phyloP scores from a whole-genome alignment of 2,888 invertebrate genomes.

The Onthophagus sagittarius region DNA sequence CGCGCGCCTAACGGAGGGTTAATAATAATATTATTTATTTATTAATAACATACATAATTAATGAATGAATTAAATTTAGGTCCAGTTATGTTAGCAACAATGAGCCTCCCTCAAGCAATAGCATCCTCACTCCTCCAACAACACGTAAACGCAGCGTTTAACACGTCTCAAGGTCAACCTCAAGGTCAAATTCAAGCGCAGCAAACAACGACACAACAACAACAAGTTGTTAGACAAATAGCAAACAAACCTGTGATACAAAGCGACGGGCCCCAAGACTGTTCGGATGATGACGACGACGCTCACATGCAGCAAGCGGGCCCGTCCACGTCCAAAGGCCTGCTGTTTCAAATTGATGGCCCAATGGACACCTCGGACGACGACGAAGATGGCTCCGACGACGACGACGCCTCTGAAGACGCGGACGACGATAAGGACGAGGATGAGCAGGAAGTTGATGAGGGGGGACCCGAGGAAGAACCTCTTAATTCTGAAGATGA shows the following conservation, averaged over 20 bases:
- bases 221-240: slow-evolving; percentile 12
- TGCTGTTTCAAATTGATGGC: slow-evolving; percentile 49
- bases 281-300: slow-evolving; percentile 50
- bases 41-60: too few relatives aligned
- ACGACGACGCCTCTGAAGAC: slow-evolving; percentile 68
- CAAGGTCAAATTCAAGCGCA: slow-evolving; percentile 16
- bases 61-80: slow-evolving; percentile 37
- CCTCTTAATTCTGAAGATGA: slow-evolving; percentile 96
- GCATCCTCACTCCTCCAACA: slow-evolving; percentile 83
- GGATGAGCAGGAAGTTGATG: slow-evolving; percentile 53
- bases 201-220: slow-evolving; percentile 30
- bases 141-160: slow-evolving; percentile 75
- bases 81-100: slow-evolving; percentile 84
- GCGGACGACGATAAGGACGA: slow-evolving; percentile 55
- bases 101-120: slow-evolving; percentile 77
- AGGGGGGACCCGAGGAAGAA: slow-evolving; percentile 60
- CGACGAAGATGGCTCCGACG: slow-evolving; percentile 68
- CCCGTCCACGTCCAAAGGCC: slow-evolving; percentile 12
- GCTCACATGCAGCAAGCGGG: slow-evolving; percentile 28
- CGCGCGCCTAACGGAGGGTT: too few relatives aligned
- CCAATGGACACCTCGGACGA: slow-evolving; percentile 67
- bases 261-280: slow-evolving; percentile 30
- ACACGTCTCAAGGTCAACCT: slow-evolving; percentile 29
- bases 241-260: slow-evolving; percentile 36
- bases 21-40: too few relatives aligned